A percentile compares a stretch with the other conserved stretches of the same genome.
phyloP scores from a whole-genome alignment of 2,888 invertebrate species.

The Torymus auratus region DNA sequence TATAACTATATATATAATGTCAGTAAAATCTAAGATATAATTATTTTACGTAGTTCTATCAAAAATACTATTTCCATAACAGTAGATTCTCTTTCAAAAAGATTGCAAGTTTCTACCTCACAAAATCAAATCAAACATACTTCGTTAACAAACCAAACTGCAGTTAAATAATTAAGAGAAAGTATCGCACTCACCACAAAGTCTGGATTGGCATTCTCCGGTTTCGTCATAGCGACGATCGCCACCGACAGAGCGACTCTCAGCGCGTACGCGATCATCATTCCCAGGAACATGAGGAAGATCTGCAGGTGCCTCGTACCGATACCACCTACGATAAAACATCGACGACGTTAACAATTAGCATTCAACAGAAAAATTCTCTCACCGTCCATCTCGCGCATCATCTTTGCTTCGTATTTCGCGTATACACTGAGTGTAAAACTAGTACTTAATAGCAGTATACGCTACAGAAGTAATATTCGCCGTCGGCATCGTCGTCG shows the following conservation, averaged over 20 bases:
- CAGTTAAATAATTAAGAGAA: neutral
- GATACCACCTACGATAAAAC: conserved; percentile 64
- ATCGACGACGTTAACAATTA: neutral
- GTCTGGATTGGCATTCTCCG: conserved; percentile 62
- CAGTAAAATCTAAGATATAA: too few relatives aligned
- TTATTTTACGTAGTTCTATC: too few relatives aligned
- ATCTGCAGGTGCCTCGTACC: conserved; percentile 80
- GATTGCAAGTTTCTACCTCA: too few relatives aligned
- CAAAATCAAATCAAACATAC: too few relatives aligned
- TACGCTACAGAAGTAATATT: too few relatives aligned
- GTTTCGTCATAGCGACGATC: conserved; percentile 77
- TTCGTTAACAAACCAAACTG: neutral
- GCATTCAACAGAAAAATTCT: neutral
- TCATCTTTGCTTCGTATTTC: too few relatives aligned
- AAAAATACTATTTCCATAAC: too few relatives aligned
- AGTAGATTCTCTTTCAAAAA: too few relatives aligned
- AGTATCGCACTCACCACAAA: conserved; percentile 68
- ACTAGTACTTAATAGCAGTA: too few relatives aligned
- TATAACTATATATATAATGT: too few relatives aligned
- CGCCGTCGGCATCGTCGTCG: too few relatives aligned
- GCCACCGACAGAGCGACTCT: conserved; percentile 79
- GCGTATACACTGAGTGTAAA: too few relatives aligned
- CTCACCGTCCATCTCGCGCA: neutral
- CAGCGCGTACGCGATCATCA: conserved; percentile 78
- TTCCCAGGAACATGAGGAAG: conserved; percentile 78